Conservation (phyloP, 2,888 invertebrate genomes). For the Rhagonycha fulva region DNA sequence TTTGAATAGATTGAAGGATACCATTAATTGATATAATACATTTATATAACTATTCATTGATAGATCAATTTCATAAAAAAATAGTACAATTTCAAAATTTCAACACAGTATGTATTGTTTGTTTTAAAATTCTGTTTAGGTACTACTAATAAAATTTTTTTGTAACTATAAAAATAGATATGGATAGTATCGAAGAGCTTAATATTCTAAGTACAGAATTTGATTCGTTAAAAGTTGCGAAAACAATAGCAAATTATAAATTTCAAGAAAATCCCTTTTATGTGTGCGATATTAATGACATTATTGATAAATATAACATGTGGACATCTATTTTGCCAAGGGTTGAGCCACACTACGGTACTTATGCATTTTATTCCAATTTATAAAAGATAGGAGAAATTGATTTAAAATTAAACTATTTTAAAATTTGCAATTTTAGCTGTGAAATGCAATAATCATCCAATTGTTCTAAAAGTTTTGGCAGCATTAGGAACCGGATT, state of each 20-base stretch:
- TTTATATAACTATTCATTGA: too few relatives aligned
- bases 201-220: not conserved
- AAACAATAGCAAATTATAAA: not conserved
- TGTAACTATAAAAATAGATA: not conserved
- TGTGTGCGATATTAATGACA: not conserved
- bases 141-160: not conserved
- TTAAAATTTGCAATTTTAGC: conserved; percentile 58
- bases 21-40: too few relatives aligned
- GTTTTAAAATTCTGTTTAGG: too few relatives aligned
- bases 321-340: not conserved
- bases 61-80: too few relatives aligned
- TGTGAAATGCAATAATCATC: conserved; percentile 95
- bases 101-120: too few relatives aligned
- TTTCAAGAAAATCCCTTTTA: not conserved
- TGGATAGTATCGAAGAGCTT: not conserved
- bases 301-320: not conserved
- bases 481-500: conserved; percentile 89
- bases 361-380: not conserved
- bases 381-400: not conserved
- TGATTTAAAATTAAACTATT: too few relatives aligned
- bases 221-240: not conserved
- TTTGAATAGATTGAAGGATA: too few relatives aligned
- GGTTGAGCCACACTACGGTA: not conserved
- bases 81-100: too few relatives aligned
- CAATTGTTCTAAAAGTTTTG: conserved; percentile 78